These are phyloP conservation scores for Patella pellucida DNA, from an alignment of 2,888 invertebrate genomes.

Conservation along the genomic window DNA sequence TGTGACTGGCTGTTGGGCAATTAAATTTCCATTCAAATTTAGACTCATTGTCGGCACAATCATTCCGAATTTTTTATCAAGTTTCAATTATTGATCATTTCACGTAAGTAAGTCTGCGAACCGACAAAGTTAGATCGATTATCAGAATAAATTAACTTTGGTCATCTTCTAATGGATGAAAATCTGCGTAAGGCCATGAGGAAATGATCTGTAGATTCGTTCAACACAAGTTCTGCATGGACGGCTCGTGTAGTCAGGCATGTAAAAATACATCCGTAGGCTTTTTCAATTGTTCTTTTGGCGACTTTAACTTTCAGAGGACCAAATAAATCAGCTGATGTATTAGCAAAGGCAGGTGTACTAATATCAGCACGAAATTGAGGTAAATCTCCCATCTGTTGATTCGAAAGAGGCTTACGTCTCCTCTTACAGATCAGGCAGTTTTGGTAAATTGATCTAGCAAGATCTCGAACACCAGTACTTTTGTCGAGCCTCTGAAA, in stretches of 20 bases:
- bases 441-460: neutral
- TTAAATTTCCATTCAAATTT: neutral
- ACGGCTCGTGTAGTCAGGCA: neutral
- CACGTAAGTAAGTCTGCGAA: neutral
- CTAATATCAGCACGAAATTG: neutral
- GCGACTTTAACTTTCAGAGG: neutral
- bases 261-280: conserved; percentile 1
- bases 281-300: neutral
- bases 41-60: neutral
- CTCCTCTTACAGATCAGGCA: neutral
- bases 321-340: neutral
- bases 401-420: neutral
- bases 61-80: neutral
- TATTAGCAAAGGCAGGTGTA: neutral
- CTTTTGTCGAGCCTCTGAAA: neutral
- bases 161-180: neutral
- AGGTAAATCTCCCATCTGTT: neutral
- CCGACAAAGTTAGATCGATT: neutral
- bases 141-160: neutral
- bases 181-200: neutral
- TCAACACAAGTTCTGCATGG: neutral
- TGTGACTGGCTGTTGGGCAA: neutral
- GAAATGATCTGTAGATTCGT: neutral
- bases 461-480: neutral
- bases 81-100: neutral